Base-by-base conservation (phyloP, 2,113 vertebrate species). In the Mirza zaza region DNA sequence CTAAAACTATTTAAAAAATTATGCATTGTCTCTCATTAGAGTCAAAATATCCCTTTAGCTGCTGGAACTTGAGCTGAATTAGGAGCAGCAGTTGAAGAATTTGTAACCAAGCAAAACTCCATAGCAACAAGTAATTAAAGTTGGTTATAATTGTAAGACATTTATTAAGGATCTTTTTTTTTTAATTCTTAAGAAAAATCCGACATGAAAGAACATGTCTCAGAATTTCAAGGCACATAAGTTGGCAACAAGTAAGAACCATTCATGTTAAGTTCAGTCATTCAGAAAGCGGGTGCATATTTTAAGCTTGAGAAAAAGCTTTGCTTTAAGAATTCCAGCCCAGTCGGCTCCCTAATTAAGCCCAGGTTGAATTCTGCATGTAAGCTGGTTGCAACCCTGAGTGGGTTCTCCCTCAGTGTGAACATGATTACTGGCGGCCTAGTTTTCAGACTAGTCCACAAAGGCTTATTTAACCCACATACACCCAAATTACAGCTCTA, bases 61-160 rank as follows among this genome's bases (percentile, higher is more conserved):
- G 42, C 39, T 57, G 89, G 67, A 79, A 81, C 83, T 61, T 76
- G 50, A 87, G 81, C 67, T 50, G 88, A 92, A 93, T 91, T 39
- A 83, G 45, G 65, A 93, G 21, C 73, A 95, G 45, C 83, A 87
- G 91, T 89, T 23, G 91, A 96, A 87, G 89, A 93, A 76, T 96
- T 65, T 91, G 73, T 81, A 96, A 63, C 86, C 79, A 94, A 95
- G 96, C 68, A 89, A 86, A 68, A 21, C 34, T 76, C 91, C 83
- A 76, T 93, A 67, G 96, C 96, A 95, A 97, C 87, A 79, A 82
- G 82, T 87, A 87, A 96, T 87, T 89, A 79, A 97, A 91, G 61
- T 45, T n/a, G 52, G 77, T 95, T 88, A 87, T 73, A 61, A 86
- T 4, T 70, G 7, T 76, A 91, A 95, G 91, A 91, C 57, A 67